Base-by-base conservation (phyloP, 2,888 invertebrate genomes). In the Drosophila neutralis region DNA sequence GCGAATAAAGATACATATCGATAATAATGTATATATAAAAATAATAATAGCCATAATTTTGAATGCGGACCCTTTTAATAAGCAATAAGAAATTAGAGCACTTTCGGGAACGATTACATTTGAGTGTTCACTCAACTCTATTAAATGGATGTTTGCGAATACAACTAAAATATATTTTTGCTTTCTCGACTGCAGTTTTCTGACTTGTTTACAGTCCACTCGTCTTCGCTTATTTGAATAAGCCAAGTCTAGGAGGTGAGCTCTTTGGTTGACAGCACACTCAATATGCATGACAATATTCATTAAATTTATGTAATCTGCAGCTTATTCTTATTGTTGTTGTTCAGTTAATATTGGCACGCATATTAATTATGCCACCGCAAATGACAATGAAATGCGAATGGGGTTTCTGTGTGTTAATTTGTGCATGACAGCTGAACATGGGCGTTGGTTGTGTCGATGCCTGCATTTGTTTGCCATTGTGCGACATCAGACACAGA, bases 381-480 rank as follows among this genome's bases (percentile, higher is more conserved):
- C 38, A 80, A 80, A 71, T 76, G 78, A 82, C 82, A 80, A 82
- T 76, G 76, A 73, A 82, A 76, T 78, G 78, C 67, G 78, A 76
- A 45, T 31, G 33, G 24, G 24, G 21, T 58, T 29, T 58, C 13
- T 4, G 45, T 58, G 21, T 54, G 27, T 54, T 11, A 45, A 51
- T 61, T 38, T 64, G 66, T 49, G 10, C 42, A 13, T 59, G 29
- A 51, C 45, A 60, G 61, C 24, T 68, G 61, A 54, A 52, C 52
- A 52, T n/a, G 45, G 15, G 45, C 29, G 49, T 60, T 59, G 56
- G 35, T 45, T 80, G 60, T 63, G 29, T 40, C 24, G 53, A 53
- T 69, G 48, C 36, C 69, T 61, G 63, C 70, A 59, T 27, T 62
- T 70, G 60, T 58, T 76, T 33, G 51, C 72, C 68, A 78, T 78